Evolutionary conservation across 2,113 vertebrate species (phyloP).

Genomic region (Peromyscus californicus): DNA sequence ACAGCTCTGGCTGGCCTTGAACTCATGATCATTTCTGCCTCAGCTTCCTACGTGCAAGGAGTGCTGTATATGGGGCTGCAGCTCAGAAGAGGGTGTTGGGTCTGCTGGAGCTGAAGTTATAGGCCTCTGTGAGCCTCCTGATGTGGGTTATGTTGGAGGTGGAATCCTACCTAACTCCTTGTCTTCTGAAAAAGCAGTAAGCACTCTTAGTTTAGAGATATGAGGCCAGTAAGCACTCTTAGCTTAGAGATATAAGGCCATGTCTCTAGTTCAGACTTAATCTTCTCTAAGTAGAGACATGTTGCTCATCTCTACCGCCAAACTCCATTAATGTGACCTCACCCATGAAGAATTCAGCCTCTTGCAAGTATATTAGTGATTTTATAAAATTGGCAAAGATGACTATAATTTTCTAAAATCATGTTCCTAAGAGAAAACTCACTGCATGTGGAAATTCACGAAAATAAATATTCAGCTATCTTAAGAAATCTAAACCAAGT

Average conservation of each 20-base stretch:
- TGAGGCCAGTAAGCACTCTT: neutral
- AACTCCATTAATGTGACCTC: neutral
- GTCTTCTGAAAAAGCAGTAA: neutral
- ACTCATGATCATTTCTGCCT: neutral
- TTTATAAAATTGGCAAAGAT: constrained; percentile 60
- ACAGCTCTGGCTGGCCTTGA: neutral
- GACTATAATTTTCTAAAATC: constrained; percentile 59
- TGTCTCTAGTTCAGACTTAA: neutral
- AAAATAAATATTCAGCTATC: neutral
- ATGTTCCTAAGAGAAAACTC: constrained; percentile 51
- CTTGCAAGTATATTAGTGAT: constrained; percentile 20
- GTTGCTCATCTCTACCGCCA: neutral
- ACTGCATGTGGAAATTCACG: neutral
- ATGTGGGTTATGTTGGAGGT: neutral
- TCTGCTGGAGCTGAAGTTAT: too few species aligned
- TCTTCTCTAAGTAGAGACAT: neutral
- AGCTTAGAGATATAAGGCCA: too few species aligned
- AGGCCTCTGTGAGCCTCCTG: neutral
- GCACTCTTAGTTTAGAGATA: neutral
- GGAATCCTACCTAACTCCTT: neutral
- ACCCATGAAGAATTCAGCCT: neutral
- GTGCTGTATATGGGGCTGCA: neutral
- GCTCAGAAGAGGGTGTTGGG: neutral
- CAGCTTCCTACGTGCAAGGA: too few species aligned
- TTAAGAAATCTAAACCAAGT: constrained; percentile 37